Percentiles rank a stretch among this genome's conserved stretches.
phyloP scores from a whole-genome alignment of 2,797 vertebrate species.

The Coregonus suidteri region DNA sequence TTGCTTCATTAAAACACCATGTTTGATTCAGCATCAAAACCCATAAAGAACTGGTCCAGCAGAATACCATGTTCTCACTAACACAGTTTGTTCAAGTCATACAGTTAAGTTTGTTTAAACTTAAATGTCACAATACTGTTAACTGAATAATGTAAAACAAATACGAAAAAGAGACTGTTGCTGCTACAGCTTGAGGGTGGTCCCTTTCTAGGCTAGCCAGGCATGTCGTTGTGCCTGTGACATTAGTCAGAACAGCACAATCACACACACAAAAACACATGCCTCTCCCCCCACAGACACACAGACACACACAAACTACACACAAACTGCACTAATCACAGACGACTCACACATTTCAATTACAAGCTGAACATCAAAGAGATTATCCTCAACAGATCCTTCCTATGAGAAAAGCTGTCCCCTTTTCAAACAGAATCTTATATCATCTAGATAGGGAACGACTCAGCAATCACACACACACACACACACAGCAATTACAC shows the following conservation, averaged over 20 bases:
- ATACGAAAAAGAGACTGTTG: not conserved
- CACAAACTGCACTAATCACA: slow-evolving; percentile 15
- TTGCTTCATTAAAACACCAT: slow-evolving; percentile 14
- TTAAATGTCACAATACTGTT: slow-evolving; percentile 27
- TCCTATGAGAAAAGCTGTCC: slow-evolving; percentile 34
- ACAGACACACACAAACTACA: not conserved
- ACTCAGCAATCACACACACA: slow-evolving; percentile 40
- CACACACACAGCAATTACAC: not conserved
- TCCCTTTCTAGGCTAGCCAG: slow-evolving; percentile 1
- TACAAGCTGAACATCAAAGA: slow-evolving; percentile 52
- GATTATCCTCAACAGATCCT: slow-evolving; percentile 24
- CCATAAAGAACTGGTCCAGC: slow-evolving; percentile 20
- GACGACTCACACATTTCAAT: slow-evolving; percentile 20
- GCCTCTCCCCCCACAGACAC: slow-evolving; percentile 6
- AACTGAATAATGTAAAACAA: not conserved
- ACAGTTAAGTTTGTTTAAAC: not conserved
- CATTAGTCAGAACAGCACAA: not conserved
- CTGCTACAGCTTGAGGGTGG: slow-evolving; percentile 1
- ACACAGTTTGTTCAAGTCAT: not conserved
- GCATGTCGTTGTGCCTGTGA: not conserved
- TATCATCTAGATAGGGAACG: slow-evolving; percentile 37
- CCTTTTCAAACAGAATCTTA: slow-evolving; percentile 46
- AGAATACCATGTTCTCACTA: not conserved
- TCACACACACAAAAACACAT: slow-evolving; percentile 15
- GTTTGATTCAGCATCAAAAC: slow-evolving; percentile 26